Conservation (phyloP, 2,888 invertebrate genomes). For the Drosophila fungiperda region DNA sequence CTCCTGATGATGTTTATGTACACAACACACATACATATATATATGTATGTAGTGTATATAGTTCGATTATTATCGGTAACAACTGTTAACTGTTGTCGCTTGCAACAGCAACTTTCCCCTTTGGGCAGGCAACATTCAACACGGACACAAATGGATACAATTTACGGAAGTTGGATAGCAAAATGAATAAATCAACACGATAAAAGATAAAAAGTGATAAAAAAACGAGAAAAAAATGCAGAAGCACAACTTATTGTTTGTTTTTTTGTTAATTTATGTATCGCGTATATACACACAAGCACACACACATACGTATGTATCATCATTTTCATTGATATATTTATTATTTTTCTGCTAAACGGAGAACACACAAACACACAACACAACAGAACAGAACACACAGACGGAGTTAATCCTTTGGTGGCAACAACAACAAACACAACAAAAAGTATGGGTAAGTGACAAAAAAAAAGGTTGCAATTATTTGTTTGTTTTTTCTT, state of each 20-base stretch:
- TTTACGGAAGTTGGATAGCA: slow-evolving; percentile 33
- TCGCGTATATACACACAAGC: slow-evolving; percentile 10
- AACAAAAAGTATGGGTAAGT: slow-evolving; percentile 41
- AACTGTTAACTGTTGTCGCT: slow-evolving; percentile 15
- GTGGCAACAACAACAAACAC: slow-evolving; percentile 20
- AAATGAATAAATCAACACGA: background rate
- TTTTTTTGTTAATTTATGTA: slow-evolving; percentile 1
- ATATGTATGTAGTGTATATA: background rate
- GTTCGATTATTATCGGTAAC: slow-evolving; percentile 13
- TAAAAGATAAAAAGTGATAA: background rate
- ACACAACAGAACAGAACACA: slow-evolving; percentile 2
- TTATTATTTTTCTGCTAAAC: slow-evolving; percentile 43
- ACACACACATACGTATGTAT: slow-evolving; percentile 17
- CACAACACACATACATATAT: background rate
- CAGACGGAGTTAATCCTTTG: slow-evolving; percentile 16
- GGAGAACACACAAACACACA: slow-evolving; percentile 20
- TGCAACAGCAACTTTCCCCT: slow-evolving; percentile 9
- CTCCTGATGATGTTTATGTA: background rate
- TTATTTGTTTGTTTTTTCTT: background rate
- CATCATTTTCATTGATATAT: slow-evolving; percentile 46
- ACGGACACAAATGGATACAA: slow-evolving; percentile 51
- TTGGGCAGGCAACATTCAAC: slow-evolving; percentile 24
- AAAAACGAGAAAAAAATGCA: slow-evolving; percentile 19
- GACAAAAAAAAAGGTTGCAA: background rate
- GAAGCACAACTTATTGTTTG: slow-evolving; percentile 38